Conservation (phyloP, 2,888 invertebrate genomes). For the Leptothorax acervorum region DNA sequence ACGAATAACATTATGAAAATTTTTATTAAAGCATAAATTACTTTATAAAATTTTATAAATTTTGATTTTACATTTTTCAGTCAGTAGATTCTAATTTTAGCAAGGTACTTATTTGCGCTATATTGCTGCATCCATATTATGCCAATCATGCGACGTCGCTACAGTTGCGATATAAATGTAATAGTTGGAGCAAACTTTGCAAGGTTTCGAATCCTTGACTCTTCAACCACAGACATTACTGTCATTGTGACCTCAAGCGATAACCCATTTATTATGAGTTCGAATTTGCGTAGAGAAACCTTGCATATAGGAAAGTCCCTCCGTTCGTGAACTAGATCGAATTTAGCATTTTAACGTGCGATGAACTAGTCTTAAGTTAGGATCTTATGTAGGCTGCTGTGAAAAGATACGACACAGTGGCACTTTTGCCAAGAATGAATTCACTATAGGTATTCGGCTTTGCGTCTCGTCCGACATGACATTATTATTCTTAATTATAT, state of each 20-base stretch:
- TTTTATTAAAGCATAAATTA: background rate
- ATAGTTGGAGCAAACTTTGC: conserved; percentile 55
- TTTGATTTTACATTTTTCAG: background rate
- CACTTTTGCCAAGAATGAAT: conserved; percentile 22
- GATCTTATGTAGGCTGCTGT: background rate
- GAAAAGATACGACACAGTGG: conserved; percentile 6
- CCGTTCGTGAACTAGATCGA: conserved; percentile 34
- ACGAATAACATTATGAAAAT: background rate
- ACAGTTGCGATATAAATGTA: conserved; percentile 22
- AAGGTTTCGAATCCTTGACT: conserved; percentile 71
- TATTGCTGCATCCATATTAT: conserved; percentile 4
- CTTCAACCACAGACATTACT: conserved; percentile 52
- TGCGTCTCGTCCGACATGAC: background rate
- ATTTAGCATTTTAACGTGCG: conserved; percentile 41
- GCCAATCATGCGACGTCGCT: conserved; percentile 39
- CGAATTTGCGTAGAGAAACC: conserved; percentile 51
- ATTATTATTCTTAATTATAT: conserved; percentile 17
- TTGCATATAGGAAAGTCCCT: conserved; percentile 15
- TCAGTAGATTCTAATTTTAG: background rate
- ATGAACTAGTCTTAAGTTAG: conserved; percentile 3
- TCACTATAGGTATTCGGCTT: background rate
- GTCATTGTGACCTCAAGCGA: conserved; percentile 56
- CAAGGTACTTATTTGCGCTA: background rate
- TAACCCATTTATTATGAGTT: conserved; percentile 60
- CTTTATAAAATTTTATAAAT: background rate